Conservation (phyloP, 1,140 invertebrate species). For the Magallana angulata region DNA sequence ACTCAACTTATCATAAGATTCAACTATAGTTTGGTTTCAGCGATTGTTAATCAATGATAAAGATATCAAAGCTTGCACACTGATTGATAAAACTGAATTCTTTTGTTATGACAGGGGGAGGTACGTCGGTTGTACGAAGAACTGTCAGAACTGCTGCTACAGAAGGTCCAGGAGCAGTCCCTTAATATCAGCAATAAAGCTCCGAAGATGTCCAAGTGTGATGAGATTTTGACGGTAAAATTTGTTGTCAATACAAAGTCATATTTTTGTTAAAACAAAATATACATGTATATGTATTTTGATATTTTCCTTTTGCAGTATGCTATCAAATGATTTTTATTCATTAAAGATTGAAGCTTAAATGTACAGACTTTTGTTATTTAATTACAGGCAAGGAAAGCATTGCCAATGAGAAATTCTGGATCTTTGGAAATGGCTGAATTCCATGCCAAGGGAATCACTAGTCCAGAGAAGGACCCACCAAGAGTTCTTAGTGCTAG, state of each 20-base stretch:
- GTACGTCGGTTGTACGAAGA: constrained; percentile 66
- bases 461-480: constrained; percentile 70
- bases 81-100: no score
- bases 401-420: constrained; percentile 66
- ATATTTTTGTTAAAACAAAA: no score
- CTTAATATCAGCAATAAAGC: constrained; percentile 68
- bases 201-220: constrained; percentile 52
- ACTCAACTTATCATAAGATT: no score
- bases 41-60: no score
- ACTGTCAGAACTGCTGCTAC: constrained; percentile 65
- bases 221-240: constrained; percentile 68
- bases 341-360: no score
- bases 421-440: constrained; percentile 65
- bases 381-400: constrained; percentile 61
- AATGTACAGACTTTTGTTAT: background rate
- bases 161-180: constrained; percentile 69
- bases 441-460: constrained; percentile 68
- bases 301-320: no score
- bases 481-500: constrained; percentile 64
- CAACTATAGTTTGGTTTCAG: no score
- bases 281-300: no score
- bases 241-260: background rate
- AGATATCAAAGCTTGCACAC: no score
- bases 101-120: constrained; percentile 50
- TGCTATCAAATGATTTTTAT: no score